Evolutionary conservation across 2,888 invertebrate genomes (phyloP).

Genomic region (Eumacrocentrus americanus): DNA sequence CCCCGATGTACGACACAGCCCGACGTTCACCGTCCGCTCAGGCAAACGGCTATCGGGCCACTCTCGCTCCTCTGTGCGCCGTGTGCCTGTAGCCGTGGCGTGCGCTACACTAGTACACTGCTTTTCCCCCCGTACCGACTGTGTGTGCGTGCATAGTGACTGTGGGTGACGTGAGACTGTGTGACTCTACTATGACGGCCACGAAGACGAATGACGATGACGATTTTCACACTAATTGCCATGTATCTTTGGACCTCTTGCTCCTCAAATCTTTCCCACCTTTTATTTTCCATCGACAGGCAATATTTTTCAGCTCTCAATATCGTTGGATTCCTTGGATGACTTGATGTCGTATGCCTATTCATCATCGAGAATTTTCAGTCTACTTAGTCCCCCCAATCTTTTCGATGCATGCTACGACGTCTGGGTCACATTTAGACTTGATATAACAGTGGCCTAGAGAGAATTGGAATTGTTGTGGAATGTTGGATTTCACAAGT

Average conservation of each 20-base stretch:
- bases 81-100: constrained; percentile 28
- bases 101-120: constrained; percentile 14
- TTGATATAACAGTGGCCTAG: not conserved
- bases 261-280: too few species aligned
- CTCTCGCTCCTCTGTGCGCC: constrained; percentile 48
- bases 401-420: too few species aligned
- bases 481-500: not conserved
- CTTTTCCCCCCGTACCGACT: not conserved
- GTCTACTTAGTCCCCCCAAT: too few species aligned
- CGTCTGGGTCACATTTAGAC: not conserved
- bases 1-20: constrained; percentile 16
- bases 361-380: too few species aligned
- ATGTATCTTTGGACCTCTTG: too few species aligned
- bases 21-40: constrained; percentile 73
- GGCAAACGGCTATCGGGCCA: constrained; percentile 58
- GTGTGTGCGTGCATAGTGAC: not conserved
- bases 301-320: too few species aligned
- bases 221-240: constrained; percentile 9
- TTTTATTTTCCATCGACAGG: too few species aligned
- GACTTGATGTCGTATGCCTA: too few species aligned
- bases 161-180: constrained; percentile 6
- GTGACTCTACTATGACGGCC: constrained; percentile 12
- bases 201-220: constrained; percentile 24
- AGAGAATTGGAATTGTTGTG: not conserved
- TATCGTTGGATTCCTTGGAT: too few species aligned